Evolutionary conservation across 2,888 invertebrate genomes (phyloP).

Genomic region (Acleris holmiana): DNA sequence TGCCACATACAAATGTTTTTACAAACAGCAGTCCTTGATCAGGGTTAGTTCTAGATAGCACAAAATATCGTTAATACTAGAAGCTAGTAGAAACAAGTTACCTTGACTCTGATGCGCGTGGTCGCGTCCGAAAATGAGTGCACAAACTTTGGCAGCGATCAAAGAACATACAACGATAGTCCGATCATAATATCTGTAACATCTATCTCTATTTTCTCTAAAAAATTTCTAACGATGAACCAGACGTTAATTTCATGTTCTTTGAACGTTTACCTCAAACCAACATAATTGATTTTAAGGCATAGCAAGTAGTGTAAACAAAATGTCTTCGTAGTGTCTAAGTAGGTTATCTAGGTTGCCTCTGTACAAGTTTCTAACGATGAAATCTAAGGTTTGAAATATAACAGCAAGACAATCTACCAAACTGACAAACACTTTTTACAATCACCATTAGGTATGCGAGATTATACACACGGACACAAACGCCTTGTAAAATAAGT

Average conservation of each 20-base stretch:
- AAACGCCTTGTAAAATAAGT: conserved; percentile 6
- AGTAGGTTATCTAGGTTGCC: neutral
- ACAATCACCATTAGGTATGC: neutral
- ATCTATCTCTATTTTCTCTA: neutral
- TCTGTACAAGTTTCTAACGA: conserved; percentile 5
- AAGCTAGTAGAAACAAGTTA: conserved; percentile 11
- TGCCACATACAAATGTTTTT: conserved; percentile 12
- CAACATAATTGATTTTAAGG: conserved; percentile 9
- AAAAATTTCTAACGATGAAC: neutral
- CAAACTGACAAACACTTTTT: conserved; percentile 7
- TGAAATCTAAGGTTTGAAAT: conserved; percentile 14
- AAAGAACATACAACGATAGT: conserved; percentile 2
- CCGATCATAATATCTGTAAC: neutral
- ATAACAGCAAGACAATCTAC: conserved; percentile 15
- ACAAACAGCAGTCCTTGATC: conserved; percentile 6
- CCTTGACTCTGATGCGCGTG: conserved; percentile 9
- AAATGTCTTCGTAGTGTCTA: neutral
- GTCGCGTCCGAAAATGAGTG: neutral
- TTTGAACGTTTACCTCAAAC: neutral
- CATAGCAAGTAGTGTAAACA: conserved; percentile 6
- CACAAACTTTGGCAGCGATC: neutral
- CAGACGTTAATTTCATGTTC: neutral
- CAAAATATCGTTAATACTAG: conserved; percentile 10
- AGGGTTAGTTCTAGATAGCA: conserved; percentile 29
- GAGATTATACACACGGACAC: neutral